A percentile compares a stretch with the other conserved stretches of the same genome.
Conservation (phyloP, 2,797 vertebrate genomes). For the Tadarida brasiliensis region DNA sequence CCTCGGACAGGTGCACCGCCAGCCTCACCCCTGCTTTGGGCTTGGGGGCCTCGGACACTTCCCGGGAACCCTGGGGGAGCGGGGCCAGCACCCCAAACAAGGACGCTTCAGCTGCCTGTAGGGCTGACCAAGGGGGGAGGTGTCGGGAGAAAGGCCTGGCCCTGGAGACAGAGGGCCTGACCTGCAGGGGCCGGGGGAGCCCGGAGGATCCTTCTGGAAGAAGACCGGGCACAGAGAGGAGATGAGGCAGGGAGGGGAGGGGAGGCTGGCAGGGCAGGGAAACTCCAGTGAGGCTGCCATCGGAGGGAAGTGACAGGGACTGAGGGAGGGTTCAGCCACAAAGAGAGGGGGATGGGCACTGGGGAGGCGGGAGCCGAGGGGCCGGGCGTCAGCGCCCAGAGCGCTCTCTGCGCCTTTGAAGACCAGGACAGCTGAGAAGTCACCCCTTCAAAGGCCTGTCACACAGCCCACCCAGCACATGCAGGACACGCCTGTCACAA, state of each 20-base stretch:
- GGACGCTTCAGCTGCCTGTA: background rate
- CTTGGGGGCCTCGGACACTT: background rate
- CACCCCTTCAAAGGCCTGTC: slow-evolving; percentile 85
- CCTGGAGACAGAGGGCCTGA: background rate
- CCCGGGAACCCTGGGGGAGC: background rate
- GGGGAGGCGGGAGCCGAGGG: background rate
- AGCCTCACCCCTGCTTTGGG: background rate
- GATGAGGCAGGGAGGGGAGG: accelerated
- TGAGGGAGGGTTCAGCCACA: slow-evolving; percentile 68
- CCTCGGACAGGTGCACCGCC: background rate
- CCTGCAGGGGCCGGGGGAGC: background rate
- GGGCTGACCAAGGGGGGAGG: background rate
- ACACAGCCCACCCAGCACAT: slow-evolving; percentile 75
- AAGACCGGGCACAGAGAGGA: background rate
- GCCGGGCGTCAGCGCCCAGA: slow-evolving; percentile 68
- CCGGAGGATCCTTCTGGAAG: background rate
- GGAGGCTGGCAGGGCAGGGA: background rate
- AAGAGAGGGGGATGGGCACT: slow-evolving; percentile 3
- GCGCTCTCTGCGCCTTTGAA: slow-evolving; percentile 86
- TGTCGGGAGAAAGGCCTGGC: background rate
- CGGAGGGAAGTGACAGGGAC: background rate
- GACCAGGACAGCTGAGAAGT: slow-evolving; percentile 35
- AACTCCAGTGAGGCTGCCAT: background rate
- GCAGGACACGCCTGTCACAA: slow-evolving; percentile 79
- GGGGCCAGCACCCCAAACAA: background rate